Percentiles rank a stretch among this genome's conserved stretches.
Conservation (phyloP, 2,888 invertebrate species). For the Drosophila atripex region DNA sequence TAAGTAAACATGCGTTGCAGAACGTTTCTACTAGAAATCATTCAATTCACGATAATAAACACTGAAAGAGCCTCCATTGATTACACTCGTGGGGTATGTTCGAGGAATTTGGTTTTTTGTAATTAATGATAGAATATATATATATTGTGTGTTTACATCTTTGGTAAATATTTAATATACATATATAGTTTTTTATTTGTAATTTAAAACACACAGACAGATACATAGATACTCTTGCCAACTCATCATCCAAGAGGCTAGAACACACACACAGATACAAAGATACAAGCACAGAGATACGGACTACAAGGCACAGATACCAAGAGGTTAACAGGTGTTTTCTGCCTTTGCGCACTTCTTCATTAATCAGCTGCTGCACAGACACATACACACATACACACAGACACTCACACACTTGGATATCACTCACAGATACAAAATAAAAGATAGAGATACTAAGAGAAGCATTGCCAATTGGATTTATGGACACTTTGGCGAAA, state of each 20-base stretch:
- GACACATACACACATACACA: slow-evolving; percentile 12
- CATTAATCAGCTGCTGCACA: slow-evolving; percentile 18
- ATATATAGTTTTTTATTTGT: not conserved
- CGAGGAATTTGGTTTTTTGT: not conserved
- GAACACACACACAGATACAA: slow-evolving; percentile 8
- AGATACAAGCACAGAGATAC: slow-evolving; percentile 2
- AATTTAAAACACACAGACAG: not conserved
- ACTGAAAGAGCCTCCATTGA: slow-evolving; percentile 16
- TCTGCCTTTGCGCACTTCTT: slow-evolving; percentile 63
- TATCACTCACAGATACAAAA: slow-evolving; percentile 2
- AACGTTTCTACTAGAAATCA: slow-evolving; percentile 9
- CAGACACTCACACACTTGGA: slow-evolving; percentile 15
- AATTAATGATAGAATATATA: not conserved
- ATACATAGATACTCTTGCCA: slow-evolving; percentile 28
- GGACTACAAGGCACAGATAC: slow-evolving; percentile 23
- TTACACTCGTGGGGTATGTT: not conserved
- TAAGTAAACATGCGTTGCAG: too few relatives aligned
- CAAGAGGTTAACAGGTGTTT: slow-evolving; percentile 69
- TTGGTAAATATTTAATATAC: slow-evolving; percentile 4
- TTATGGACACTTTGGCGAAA: slow-evolving; percentile 31
- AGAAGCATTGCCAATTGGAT: slow-evolving; percentile 34
- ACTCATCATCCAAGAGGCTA: slow-evolving; percentile 43
- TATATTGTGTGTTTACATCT: not conserved
- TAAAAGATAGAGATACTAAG: slow-evolving; percentile 2
- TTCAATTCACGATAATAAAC: slow-evolving; percentile 22